Base-by-base conservation (phyloP, 1,140 invertebrate species). In the Papilio helenus region DNA sequence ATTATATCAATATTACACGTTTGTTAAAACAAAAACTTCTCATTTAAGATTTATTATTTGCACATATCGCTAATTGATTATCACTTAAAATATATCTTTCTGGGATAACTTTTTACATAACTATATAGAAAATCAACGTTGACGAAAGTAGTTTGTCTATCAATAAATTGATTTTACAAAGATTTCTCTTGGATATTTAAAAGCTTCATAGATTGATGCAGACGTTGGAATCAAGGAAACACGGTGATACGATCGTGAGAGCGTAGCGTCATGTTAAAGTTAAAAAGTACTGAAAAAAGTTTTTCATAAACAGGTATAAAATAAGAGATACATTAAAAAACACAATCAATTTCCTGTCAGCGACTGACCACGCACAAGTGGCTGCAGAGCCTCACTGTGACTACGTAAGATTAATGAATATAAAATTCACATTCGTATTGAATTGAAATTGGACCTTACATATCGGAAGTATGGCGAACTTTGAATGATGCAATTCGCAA, bases 321-420 rank as follows among this genome's bases (percentile, higher is more conserved):
- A 39, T 77, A 42, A 23, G 55, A 77, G 72, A 74, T 49, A 49
- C 9, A 39, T 77, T 77, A 65, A 89, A 87, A 89, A 91, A 83
- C 73, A 88, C 84, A 90, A 93, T 92, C 92, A 92, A 93, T 93
- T 94, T 94, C 92, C 92, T 94, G 93, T 92, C 92, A 91, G 86
- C 89, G 89, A 94, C 92, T 94, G 93, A 94, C 93, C 93, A 94
- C 90, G 83, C 87, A 93, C 91, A 92, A 92, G 90, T 92, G 89
- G 86, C 79, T 88, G 80, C 82, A 84, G 81, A 81, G 55, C 80
- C 79, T 85, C 42, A 83, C 83, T 81, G 73, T 82, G 85, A 79
- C 80, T 76, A 81, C 81, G 76, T 68, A 90, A 93, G 92, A 94
- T 94, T 94, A 94, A 94, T 94, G 93, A 94, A 90, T 91, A 88